Conservation (phyloP, 2,113 vertebrate species). For the Albula goreensis region DNA sequence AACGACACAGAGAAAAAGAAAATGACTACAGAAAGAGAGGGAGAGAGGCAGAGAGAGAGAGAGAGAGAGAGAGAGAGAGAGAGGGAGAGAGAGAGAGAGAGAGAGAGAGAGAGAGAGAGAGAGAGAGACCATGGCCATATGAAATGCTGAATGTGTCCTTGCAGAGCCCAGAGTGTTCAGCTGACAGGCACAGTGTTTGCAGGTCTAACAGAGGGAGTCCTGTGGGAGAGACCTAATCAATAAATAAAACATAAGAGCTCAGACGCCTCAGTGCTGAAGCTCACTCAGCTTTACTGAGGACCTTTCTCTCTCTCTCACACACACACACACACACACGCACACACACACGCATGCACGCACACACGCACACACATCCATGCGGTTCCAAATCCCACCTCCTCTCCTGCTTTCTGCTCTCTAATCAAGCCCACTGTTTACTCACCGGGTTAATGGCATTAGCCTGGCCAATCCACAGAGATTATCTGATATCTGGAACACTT, state of each 20-base stretch:
- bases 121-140: not conserved
- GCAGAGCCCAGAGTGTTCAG: not conserved
- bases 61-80: not conserved
- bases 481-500: conserved; percentile 10
- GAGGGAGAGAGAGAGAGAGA: not conserved
- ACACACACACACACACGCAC: not conserved
- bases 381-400: not conserved
- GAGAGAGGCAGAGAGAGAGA: not conserved
- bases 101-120: too few relatives aligned
- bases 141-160: not conserved
- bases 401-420: not conserved
- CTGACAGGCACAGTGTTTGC: not conserved
- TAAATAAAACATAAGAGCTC: conserved; percentile 9
- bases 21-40: not conserved
- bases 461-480: not conserved
- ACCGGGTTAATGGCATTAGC: not conserved
- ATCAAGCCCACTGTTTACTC: not conserved
- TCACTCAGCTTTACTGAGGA: not conserved
- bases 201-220: not conserved
- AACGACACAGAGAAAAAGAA: too few relatives aligned
- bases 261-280: not conserved
- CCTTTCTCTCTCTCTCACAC: not conserved
- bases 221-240: not conserved
- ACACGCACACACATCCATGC: not conserved
- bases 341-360: not conserved